Conservation (phyloP, 2,888 invertebrate species). For the Meteorus colon region DNA sequence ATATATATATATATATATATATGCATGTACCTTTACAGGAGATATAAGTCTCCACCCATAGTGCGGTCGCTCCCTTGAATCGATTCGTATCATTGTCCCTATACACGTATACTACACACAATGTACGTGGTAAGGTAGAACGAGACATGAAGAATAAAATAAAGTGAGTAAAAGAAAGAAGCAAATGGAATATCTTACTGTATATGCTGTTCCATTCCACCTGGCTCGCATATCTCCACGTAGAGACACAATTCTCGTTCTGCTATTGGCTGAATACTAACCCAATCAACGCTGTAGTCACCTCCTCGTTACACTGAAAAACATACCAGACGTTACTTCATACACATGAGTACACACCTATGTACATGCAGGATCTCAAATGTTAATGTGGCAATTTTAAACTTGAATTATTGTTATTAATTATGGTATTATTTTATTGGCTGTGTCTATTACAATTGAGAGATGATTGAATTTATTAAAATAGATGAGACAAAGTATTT, state of each 20-base stretch:
- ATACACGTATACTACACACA: not conserved
- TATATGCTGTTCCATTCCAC: constrained; percentile 31
- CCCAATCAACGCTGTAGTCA: constrained; percentile 27
- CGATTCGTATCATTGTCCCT: constrained; percentile 2
- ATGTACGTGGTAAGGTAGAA: not conserved
- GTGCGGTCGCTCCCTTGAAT: not conserved
- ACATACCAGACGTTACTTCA: not conserved
- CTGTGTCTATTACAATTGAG: too few relatives aligned
- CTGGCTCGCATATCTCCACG: constrained; percentile 39
- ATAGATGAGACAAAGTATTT: too few relatives aligned
- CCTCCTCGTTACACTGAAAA: constrained; percentile 31
- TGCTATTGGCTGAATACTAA: constrained; percentile 32
- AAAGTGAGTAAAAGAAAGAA: constrained; percentile 34
- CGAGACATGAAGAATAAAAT: constrained; percentile 23
- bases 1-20: not conserved
- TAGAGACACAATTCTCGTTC: constrained; percentile 35
- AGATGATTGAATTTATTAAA: too few relatives aligned
- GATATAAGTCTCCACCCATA: constrained; percentile 18
- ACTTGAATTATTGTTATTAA: not conserved
- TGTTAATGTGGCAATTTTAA: not conserved
- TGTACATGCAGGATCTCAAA: not conserved
- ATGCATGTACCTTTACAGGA: not conserved
- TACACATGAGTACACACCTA: not conserved
- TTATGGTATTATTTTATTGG: not conserved
- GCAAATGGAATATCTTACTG: constrained; percentile 41